These are phyloP conservation scores for Alfaro cultratus DNA, from an alignment of 2,797 vertebrate species.

Conservation along the genomic window DNA sequence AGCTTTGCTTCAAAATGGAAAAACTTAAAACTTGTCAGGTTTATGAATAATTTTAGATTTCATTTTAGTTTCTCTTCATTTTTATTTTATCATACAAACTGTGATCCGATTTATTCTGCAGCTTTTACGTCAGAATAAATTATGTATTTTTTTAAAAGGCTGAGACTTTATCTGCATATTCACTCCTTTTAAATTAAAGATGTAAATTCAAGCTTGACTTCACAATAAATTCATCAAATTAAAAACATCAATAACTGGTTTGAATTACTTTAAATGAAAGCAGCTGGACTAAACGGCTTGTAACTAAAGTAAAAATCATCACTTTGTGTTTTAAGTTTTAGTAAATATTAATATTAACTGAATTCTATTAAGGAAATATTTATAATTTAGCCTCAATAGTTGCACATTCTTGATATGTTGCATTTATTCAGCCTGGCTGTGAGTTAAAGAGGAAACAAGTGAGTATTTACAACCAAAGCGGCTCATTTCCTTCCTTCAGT, in stretches of 20 bases:
- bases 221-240: slow-evolving; percentile 18
- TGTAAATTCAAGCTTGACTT: not conserved
- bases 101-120: not conserved
- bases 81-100: not conserved
- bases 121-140: not conserved
- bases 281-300: slow-evolving; percentile 52
- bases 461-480: not conserved
- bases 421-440: slow-evolving; percentile 8
- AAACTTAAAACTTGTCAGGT: too few relatives aligned
- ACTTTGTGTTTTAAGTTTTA: not conserved
- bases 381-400: not conserved
- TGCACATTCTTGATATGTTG: not conserved
- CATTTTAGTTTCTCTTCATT: not conserved
- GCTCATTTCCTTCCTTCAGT: not conserved
- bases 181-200: not conserved
- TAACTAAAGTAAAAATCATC: slow-evolving; percentile 30
- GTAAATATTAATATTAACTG: not conserved
- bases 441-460: slow-evolving; percentile 2
- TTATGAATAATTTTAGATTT: not conserved
- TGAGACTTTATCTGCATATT: not conserved
- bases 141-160: not conserved
- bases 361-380: not conserved
- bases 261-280: slow-evolving; percentile 28
- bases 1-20: not conserved
- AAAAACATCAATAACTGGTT: slow-evolving; percentile 14